Base-by-base conservation (phyloP, 2,797 vertebrate genomes). In the Lepidocolaptes lacrymiger region DNA sequence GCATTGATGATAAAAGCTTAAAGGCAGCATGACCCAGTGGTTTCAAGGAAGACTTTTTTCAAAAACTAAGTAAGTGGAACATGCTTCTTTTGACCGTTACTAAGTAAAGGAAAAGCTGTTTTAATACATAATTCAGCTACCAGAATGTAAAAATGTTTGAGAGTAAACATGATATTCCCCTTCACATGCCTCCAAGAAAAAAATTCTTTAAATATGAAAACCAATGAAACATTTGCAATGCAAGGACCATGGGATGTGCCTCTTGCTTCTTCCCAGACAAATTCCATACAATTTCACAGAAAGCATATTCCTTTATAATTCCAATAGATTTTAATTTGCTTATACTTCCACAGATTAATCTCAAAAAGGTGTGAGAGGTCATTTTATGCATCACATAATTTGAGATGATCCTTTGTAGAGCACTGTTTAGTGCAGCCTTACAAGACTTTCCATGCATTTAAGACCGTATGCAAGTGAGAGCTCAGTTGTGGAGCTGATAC, bases 401-500 rank as follows among this genome's bases (percentile, higher is more conserved):
- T 48, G 58, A 85, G 51, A 37, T 34, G 34, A 43, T 34, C 83
- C 55, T 49, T 51, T 63, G 22, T 9, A 73, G 36, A 91, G 3
- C 28, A 27, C 52, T 71, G 26, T 11, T 71, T 41, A 27, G 7
- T 30, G 26, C 61, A 74, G 48, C 30, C 52, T 51, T 67, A 36
- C n/a, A n/a, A 88, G 59, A 36, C 8, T 83, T 77, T n/a, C 37
- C 1, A 0, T 14, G 16, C 3, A 3, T 63, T 56, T 63, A 59
- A 79, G 34, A 55, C 20, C 3, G 1, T 9, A 43, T 59, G 15
- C 12, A 44, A 39, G 59, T 3, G 7, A 61, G 13, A 15, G 28
- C 39, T 54, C 0, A 0, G 1, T 24, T 66, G 43, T 0, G 0
- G 54, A 49, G 26, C 23, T 56, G 56, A n/a, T 8, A 8, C 5